These are phyloP conservation scores for Oligia latruncula DNA, from an alignment of 2,888 invertebrate genomes.

Conservation along the genomic window DNA sequence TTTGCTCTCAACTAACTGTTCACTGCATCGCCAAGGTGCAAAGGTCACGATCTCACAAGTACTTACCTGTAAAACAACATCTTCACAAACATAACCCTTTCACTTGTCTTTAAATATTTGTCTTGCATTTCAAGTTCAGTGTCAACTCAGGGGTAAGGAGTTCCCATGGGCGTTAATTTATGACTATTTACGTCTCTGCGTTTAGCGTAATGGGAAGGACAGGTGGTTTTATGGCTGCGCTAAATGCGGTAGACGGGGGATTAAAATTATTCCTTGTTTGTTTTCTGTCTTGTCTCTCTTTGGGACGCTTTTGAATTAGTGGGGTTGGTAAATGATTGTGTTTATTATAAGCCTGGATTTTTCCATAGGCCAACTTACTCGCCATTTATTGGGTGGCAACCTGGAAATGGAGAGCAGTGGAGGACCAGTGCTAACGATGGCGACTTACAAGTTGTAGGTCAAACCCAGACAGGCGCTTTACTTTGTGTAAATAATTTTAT, in stretches of 20 bases:
- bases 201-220: conserved; percentile 42
- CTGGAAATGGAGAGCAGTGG: neutral
- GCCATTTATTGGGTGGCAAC: neutral
- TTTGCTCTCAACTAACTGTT: neutral
- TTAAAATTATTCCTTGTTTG: conserved; percentile 13
- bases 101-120: conserved; percentile 58
- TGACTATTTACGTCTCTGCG: conserved; percentile 49
- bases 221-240: conserved; percentile 54
- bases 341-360: neutral
- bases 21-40: conserved; percentile 12
- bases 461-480: too few relatives aligned
- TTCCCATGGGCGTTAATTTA: conserved; percentile 61
- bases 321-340: neutral
- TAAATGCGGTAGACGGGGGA: conserved; percentile 11
- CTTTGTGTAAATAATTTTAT: too few relatives aligned
- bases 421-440: too few relatives aligned
- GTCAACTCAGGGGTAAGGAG: conserved; percentile 54
- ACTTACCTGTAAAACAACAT: conserved; percentile 34
- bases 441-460: too few relatives aligned
- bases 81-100: conserved; percentile 52
- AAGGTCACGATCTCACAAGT: conserved; percentile 44
- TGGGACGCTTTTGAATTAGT: conserved; percentile 15
- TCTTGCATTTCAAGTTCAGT: conserved; percentile 65
- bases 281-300: conserved; percentile 17
- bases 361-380: neutral